phyloP scores from a whole-genome alignment of 2,113 vertebrate genomes.

The Daubentonia madagascariensis region DNA sequence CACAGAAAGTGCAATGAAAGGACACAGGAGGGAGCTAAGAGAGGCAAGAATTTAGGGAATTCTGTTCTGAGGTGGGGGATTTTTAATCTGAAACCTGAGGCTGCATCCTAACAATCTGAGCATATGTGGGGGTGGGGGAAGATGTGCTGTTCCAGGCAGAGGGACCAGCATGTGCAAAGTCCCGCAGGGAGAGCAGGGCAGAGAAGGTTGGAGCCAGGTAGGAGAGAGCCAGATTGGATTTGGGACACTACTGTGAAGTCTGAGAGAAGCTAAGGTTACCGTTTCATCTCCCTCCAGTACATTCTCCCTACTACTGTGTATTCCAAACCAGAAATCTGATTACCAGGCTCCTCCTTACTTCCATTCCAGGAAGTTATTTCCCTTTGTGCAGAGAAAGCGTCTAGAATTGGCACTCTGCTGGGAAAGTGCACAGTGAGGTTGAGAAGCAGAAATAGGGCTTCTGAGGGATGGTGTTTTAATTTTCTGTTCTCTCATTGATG shows the following conservation, averaged over 20 bases:
- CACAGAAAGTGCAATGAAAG: not conserved
- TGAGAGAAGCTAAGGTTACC: not conserved
- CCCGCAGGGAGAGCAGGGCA: fast-evolving
- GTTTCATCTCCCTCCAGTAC: not conserved
- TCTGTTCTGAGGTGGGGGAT: not conserved
- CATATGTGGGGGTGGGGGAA: too few species aligned
- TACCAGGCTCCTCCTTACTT: not conserved
- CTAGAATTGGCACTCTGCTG: not conserved
- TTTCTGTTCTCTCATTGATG: not conserved
- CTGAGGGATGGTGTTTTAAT: not conserved
- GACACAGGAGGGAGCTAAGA: not conserved
- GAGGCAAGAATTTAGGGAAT: not conserved
- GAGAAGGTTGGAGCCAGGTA: not conserved
- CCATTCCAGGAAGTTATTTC: not conserved
- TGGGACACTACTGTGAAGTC: fast-evolving
- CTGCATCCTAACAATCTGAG: not conserved
- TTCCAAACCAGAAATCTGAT: not conserved
- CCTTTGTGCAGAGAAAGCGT: too few species aligned
- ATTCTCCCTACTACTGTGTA: not conserved
- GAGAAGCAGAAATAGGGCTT: not conserved
- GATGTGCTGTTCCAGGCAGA: not conserved
- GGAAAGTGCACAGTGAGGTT: not conserved
- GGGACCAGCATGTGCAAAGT: not conserved
- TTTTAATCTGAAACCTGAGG: not conserved
- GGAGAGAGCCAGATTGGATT: fast-evolving